Evolutionary conservation across 2,888 invertebrate species (phyloP), one percentile per base, ranked within the genome.

Genomic region (Nomada hirtipes): DNA sequence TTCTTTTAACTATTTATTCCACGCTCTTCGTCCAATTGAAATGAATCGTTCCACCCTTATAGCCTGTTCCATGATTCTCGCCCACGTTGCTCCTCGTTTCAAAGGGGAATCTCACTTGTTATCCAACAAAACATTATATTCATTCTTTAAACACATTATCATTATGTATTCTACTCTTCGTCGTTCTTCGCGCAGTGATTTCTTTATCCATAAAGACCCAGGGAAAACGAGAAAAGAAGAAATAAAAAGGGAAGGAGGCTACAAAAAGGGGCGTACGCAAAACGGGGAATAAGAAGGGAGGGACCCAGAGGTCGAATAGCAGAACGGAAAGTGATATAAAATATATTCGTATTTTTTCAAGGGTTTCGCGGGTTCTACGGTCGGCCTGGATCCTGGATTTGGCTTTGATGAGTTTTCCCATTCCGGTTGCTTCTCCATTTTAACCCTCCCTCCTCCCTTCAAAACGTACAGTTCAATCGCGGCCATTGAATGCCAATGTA

Each of bases 401-500:
- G 88, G 88, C 91, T 92, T 91, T 91, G 92, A 92, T 92, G 92
- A 92, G 91, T 92, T 92, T 89, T 89, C 88, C 83, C 89, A 71
- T 85, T 79, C 82, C 76, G 80, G 59, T 68, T 68, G 73, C 79
- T 87, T 67, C 82, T 69, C 81, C 81, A 79, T 86, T 88, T 82
- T 83, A 76, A 29, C 74, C 82, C 76, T 47, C 74, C 70, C 29
- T 29, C 29, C 29, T 7, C 29, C 29, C 29, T 29, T 29, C 79
- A 89, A 90, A 90, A 86, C 88, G 88, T 86, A 89, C 89, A 88
- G 90, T 89, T 91, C 90, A 90, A 92, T 91, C 90, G 91, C 82
- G 75, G 82, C 90, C 88, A 91, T 92, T 91, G 92, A 92, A 92
- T 92, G 91, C 89, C 91, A 91, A 92, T 92, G 91, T 89, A 91